Conservation (phyloP, 2,113 vertebrate genomes). For the Piaya cayana region DNA sequence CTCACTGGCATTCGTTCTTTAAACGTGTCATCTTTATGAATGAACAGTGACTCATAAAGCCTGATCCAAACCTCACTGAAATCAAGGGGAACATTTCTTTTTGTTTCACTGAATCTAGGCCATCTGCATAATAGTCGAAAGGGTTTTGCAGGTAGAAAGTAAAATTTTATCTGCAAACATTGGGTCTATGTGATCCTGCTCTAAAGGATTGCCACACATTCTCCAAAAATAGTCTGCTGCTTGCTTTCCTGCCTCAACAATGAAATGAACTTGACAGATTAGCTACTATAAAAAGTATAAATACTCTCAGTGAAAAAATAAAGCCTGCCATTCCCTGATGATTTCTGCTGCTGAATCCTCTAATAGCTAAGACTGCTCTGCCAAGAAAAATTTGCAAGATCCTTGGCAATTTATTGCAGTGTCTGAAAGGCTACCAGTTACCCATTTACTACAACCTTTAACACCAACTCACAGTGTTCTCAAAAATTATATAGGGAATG, state of each 20-base stretch:
- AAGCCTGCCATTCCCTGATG: background rate
- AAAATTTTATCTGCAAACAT: background rate
- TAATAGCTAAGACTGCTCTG: background rate
- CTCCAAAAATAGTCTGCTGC: background rate
- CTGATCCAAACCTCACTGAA: background rate
- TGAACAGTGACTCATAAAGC: background rate
- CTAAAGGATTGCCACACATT: background rate
- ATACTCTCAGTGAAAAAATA: background rate
- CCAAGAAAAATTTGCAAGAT: background rate
- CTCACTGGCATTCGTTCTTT: background rate
- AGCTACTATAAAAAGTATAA: background rate
- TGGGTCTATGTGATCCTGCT: background rate
- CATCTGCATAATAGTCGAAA: background rate
- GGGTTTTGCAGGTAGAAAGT: background rate
- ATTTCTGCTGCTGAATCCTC: slow-evolving; percentile 9
- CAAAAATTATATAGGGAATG: background rate
- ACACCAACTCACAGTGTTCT: background rate
- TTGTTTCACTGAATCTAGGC: background rate
- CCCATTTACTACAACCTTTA: background rate
- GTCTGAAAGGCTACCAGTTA: background rate
- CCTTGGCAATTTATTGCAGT: background rate
- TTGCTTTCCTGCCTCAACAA: background rate
- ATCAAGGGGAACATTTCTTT: background rate
- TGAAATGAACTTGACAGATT: background rate
- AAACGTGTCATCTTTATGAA: background rate